A percentile compares a stretch with the other conserved stretches of the same genome.
These are phyloP conservation scores for Astatotilapia flaviijosephi DNA, from an alignment of 2,113 vertebrate genomes.

Conservation along the genomic window DNA sequence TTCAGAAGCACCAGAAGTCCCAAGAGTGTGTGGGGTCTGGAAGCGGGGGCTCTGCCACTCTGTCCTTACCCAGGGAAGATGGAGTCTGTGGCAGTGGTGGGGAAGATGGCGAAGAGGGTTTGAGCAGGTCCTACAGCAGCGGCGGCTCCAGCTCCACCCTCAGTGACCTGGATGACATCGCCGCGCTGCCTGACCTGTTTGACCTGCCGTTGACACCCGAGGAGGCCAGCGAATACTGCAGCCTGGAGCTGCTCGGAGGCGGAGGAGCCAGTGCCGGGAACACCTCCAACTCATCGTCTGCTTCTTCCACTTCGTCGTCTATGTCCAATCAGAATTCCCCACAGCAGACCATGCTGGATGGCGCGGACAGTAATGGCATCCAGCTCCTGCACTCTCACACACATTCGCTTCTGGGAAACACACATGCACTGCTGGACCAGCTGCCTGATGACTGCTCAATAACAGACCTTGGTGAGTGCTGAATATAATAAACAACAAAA, in stretches of 20 bases:
- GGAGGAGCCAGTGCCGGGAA: conserved; percentile 56
- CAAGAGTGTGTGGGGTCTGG: conserved; percentile 69
- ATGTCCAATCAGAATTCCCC: conserved; percentile 79
- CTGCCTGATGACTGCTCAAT: conserved; percentile 71
- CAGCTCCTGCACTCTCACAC: conserved; percentile 68
- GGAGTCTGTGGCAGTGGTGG: conserved; percentile 50
- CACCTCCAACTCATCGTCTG: conserved; percentile 69
- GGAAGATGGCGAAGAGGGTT: conserved; percentile 38
- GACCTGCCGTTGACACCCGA: conserved; percentile 86
- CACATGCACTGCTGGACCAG: conserved; percentile 51
- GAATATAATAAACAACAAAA: not conserved
- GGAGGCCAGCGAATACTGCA: conserved; percentile 79
- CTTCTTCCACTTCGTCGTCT: conserved; percentile 75
- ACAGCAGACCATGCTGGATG: conserved; percentile 77
- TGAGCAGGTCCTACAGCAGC: conserved; percentile 80
- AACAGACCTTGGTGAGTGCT: conserved; percentile 79
- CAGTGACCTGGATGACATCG: conserved; percentile 86
- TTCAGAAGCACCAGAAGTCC: conserved; percentile 88
- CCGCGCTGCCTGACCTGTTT: conserved; percentile 80
- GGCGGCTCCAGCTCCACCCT: conserved; percentile 78
- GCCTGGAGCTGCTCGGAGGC: conserved; percentile 73
- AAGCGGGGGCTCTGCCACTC: conserved; percentile 69
- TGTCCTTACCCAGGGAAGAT: conserved; percentile 73
- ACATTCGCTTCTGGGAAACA: conserved; percentile 46
- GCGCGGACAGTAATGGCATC: conserved; percentile 64